A percentile compares a stretch with the other conserved stretches of the same genome.
These are phyloP conservation scores for Chitala chitala DNA, from an alignment of 2,113 vertebrate species.

Conservation along the genomic window DNA sequence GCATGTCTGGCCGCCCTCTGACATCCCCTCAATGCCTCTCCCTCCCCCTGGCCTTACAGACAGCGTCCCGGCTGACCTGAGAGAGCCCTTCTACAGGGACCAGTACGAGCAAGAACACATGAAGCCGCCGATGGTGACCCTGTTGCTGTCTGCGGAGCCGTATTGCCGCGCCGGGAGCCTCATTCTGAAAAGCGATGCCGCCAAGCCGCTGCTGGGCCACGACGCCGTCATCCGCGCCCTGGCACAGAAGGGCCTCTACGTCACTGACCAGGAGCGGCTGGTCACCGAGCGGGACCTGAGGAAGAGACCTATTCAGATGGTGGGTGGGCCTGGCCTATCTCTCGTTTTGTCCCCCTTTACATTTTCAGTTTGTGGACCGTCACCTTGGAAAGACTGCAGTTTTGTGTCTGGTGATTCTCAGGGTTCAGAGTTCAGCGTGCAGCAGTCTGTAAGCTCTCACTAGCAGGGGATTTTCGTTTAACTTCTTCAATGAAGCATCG, in stretches of 20 bases:
- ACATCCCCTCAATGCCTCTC: not conserved
- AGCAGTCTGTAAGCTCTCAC: no score
- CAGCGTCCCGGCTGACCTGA: constrained; percentile 83
- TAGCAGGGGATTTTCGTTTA: no score
- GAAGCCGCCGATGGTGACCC: constrained; percentile 85
- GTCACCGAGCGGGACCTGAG: constrained; percentile 93
- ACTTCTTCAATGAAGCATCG: no score
- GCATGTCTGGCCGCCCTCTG: constrained; percentile 4
- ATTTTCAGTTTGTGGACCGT: no score
- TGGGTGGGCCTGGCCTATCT: no score
- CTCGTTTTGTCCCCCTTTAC: no score
- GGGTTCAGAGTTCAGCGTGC: not conserved
- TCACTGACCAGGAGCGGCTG: constrained; percentile 89
- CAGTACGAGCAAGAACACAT: constrained; percentile 97
- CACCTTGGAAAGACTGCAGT: no score
- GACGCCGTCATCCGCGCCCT: constrained; percentile 96
- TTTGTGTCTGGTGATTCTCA: not conserved
- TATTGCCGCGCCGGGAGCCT: constrained; percentile 95
- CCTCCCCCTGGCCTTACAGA: constrained; percentile 58
- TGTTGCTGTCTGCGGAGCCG: constrained; percentile 91
- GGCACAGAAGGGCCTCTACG: constrained; percentile 94
- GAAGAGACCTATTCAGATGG: constrained; percentile 92
- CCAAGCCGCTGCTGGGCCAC: constrained; percentile 89
- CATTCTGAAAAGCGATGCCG: constrained; percentile 92
- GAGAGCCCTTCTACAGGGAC: constrained; percentile 88